phyloP scores from a whole-genome alignment of 1,140 invertebrate genomes.

The Ceratosolen fusciceps region DNA sequence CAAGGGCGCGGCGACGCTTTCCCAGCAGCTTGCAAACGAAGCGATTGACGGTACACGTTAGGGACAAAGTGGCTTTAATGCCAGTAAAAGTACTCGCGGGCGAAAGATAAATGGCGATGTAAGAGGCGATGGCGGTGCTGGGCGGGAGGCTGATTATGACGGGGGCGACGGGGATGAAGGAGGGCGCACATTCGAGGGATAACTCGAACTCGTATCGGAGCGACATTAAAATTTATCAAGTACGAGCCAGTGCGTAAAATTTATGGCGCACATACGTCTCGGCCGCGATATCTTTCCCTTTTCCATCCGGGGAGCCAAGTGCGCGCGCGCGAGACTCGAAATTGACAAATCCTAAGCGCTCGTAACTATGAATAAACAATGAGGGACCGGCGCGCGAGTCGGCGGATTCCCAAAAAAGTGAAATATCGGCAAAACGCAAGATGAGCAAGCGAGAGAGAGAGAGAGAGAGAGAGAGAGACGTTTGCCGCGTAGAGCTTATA shows the following conservation, averaged over 20 bases:
- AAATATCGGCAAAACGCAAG: constrained; percentile 34
- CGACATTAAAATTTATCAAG: constrained; percentile 27
- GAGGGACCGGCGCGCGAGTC: constrained; percentile 12
- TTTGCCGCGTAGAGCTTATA: constrained; percentile 22
- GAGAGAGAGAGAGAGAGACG: too few relatives aligned
- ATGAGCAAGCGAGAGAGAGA: background rate
- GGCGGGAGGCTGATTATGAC: background rate
- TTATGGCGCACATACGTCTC: constrained; percentile 22
- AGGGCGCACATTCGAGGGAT: background rate
- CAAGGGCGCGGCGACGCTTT: too few relatives aligned
- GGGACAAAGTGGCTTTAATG: too few relatives aligned
- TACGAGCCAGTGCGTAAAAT: constrained; percentile 21
- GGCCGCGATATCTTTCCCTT: constrained; percentile 12
- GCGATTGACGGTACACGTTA: too few relatives aligned
- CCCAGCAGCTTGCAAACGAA: too few relatives aligned
- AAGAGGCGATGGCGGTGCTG: too few relatives aligned
- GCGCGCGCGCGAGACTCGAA: constrained; percentile 29
- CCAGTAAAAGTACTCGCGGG: too few relatives aligned
- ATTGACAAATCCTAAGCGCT: constrained; percentile 36
- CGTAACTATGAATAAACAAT: constrained; percentile 38
- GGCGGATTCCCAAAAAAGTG: constrained; percentile 37
- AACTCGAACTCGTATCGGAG: constrained; percentile 6
- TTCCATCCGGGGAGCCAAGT: constrained; percentile 3
- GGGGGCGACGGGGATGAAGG: background rate
- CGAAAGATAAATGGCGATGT: too few relatives aligned